Conservation (phyloP, 2,113 vertebrate species). For the Dicrurus megarhynchus region DNA sequence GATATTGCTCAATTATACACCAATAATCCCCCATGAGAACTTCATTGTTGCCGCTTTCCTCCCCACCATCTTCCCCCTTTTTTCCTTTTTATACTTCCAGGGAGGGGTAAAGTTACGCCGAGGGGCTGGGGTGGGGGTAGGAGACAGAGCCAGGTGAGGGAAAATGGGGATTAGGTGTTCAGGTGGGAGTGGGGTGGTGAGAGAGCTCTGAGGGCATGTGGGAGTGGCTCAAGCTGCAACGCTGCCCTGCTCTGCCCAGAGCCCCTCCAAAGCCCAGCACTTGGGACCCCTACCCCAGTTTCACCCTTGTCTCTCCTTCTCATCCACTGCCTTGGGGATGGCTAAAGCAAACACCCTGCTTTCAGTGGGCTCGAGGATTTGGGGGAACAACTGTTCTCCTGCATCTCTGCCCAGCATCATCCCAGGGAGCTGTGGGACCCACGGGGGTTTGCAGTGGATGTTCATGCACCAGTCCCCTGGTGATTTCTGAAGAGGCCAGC, state of each 20-base stretch:
- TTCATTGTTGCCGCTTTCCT: background rate
- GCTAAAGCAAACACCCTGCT: background rate
- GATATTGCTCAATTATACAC: slow-evolving; percentile 67
- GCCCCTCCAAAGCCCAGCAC: background rate
- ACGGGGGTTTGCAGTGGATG: accelerated
- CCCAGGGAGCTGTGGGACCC: accelerated
- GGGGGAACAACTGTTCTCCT: background rate
- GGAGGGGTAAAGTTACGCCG: accelerated
- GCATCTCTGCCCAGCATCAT: background rate
- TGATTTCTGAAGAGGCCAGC: background rate
- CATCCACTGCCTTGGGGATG: background rate
- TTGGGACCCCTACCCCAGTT: accelerated
- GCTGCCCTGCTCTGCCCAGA: background rate
- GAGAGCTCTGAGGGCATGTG: background rate
- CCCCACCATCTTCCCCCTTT: background rate
- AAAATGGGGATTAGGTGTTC: background rate
- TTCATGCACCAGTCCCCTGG: accelerated
- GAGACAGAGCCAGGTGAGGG: background rate
- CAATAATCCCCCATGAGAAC: slow-evolving; percentile 56
- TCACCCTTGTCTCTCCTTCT: background rate
- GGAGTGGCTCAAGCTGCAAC: background rate
- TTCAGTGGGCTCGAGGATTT: background rate
- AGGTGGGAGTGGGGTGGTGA: background rate
- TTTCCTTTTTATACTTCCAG: background rate
- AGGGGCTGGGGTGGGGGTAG: background rate